Evolutionary conservation across 2,113 vertebrate genomes (phyloP), one percentile per base, ranked within the genome.

Genomic region (Zingel zingel): DNA sequence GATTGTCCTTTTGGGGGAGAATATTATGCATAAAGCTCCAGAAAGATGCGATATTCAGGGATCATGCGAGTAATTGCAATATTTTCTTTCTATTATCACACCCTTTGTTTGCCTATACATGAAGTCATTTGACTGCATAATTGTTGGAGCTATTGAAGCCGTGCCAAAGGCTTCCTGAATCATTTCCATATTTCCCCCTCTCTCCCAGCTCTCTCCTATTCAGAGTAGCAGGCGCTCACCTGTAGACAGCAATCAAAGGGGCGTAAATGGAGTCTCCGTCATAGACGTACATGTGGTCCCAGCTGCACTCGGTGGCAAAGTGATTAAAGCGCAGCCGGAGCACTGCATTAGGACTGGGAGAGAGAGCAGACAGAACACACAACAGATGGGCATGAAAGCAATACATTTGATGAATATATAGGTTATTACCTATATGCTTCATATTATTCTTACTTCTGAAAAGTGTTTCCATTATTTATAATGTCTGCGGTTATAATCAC

Each of bases 211-310:
- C 61, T 39, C 30, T 14, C 21, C 62, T 18, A 16, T 48, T 61
- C 85, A 65, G 67, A 85, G 14, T 11, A 48, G 65, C 67, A 27
- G 62, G 39, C 23, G 33, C 87, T 87, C 58, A 93, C 98, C 97
- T 99, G 93, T 98, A 99, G 36, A 97, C 97, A 25, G 97, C 98
- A 87, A 98, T 89, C 64, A 99, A 86, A 6, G 98, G 97, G 82
- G 98, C 97, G 10, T 99, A 99, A 83, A 99, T 96, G n/a, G 98
- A 99, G 91, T 99, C 98, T 56, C 98, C 98, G 0, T 99, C 98
- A n/a, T 99, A 99, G 47, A 99, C 96, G 0, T 99, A 99, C 11
- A 99, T 96, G 84, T 99, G 98, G 92, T 99, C 98, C 98, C 98
- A 99, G 86, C 98, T 99, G 96, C 98, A 99, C 80, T 99, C 98